Evolutionary conservation across 2,113 vertebrate genomes (phyloP).

Genomic region (Rhipidura dahli): DNA sequence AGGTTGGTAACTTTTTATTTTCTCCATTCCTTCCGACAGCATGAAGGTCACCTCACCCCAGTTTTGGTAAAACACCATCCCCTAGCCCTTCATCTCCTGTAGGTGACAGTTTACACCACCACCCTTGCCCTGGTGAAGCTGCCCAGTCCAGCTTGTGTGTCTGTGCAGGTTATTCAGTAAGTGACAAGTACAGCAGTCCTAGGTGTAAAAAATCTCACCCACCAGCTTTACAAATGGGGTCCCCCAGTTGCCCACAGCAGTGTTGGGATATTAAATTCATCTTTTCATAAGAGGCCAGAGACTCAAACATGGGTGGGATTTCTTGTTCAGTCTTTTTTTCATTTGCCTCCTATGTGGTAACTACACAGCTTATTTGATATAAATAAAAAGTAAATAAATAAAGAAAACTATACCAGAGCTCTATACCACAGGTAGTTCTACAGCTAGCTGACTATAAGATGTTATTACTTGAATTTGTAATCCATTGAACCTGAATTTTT

Average conservation of each 20-base stretch:
- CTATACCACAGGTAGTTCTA: background rate
- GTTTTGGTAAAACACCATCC: background rate
- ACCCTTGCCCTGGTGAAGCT: background rate
- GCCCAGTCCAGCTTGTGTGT: background rate
- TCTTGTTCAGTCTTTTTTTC: background rate
- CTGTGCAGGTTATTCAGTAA: background rate
- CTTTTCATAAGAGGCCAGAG: background rate
- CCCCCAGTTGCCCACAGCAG: accelerated
- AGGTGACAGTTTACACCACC: background rate
- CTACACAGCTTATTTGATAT: background rate
- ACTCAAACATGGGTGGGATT: background rate
- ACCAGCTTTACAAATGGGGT: background rate
- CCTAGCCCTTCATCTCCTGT: background rate
- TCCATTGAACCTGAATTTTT: background rate
- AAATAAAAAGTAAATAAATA: background rate
- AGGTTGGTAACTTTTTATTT: background rate
- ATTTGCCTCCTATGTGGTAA: background rate
- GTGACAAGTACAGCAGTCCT: background rate
- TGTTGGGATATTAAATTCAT: background rate
- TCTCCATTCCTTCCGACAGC: background rate
- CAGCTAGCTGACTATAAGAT: background rate
- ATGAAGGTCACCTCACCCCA: background rate
- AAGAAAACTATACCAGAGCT: background rate
- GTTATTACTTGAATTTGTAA: background rate
- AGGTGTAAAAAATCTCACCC: background rate